A percentile compares a stretch with the other conserved stretches of the same genome.
phyloP scores from a whole-genome alignment of 2,113 vertebrate genomes.

The Peromyscus maniculatus region DNA sequence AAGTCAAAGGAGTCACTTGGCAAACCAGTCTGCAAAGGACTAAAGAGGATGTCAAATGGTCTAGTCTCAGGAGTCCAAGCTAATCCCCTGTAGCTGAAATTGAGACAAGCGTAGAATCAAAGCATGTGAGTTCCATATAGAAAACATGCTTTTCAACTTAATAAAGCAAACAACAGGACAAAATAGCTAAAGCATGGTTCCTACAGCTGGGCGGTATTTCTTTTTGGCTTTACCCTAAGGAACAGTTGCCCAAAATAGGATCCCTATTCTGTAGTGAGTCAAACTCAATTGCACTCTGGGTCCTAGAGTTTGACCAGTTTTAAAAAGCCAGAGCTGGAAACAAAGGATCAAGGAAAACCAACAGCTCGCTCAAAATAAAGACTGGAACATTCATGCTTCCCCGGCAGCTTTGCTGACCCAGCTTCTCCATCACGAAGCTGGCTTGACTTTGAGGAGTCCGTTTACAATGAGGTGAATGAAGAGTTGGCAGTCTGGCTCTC shows the following conservation, averaged over 20 bases:
- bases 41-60: background rate
- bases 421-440: conserved; percentile 65
- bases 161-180: conserved; percentile 48
- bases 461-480: conserved; percentile 80
- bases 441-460: conserved; percentile 40
- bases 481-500: conserved; percentile 73
- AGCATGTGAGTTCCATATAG: conserved; percentile 25
- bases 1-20: background rate
- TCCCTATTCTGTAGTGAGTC: conserved; percentile 67
- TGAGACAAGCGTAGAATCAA: conserved; percentile 25
- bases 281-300: conserved; percentile 66
- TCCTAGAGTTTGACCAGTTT: conserved; percentile 72
- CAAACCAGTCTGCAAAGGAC: background rate
- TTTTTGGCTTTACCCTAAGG: conserved; percentile 64
- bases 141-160: conserved; percentile 63
- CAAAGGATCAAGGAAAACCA: conserved; percentile 53
- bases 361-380: conserved; percentile 40
- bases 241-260: conserved; percentile 63
- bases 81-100: background rate
- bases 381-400: background rate
- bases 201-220: conserved; percentile 59
- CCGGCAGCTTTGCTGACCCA: conserved; percentile 67
- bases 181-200: conserved; percentile 41
- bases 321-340: conserved; percentile 57
- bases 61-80: background rate